Evolutionary conservation across 2,888 invertebrate species (phyloP).

Genomic region (Cerastis rubricosa): DNA sequence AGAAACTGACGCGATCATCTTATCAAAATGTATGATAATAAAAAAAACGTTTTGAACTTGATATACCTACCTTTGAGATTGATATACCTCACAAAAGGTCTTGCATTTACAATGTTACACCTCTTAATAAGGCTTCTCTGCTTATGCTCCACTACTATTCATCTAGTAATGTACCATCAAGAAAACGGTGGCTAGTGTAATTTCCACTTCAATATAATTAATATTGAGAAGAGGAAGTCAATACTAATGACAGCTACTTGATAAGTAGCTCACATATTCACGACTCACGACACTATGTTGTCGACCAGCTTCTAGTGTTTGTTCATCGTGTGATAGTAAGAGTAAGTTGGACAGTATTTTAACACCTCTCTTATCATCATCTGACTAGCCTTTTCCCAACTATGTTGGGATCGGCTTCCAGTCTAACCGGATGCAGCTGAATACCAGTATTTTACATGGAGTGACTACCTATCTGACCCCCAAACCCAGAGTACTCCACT

Average conservation of each 20-base stretch:
- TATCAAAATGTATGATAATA: no score
- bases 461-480: no score
- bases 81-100: no score
- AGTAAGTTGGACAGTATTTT: not conserved
- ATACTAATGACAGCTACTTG: constrained; percentile 7
- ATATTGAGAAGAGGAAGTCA: constrained; percentile 35
- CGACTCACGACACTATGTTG: not conserved
- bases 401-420: no score
- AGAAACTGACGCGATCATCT: no score
- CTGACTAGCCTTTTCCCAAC: no score
- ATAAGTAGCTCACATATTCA: constrained; percentile 1
- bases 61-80: no score
- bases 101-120: not conserved
- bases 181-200: not conserved
- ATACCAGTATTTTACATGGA: no score
- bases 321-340: not conserved
- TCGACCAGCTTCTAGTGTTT: not conserved
- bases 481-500: no score
- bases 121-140: not conserved
- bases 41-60: no score
- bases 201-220: constrained; percentile 21
- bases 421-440: no score
- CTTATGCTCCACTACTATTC: not conserved
- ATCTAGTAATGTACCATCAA: not conserved
- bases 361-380: not conserved